phyloP scores from a whole-genome alignment of 2,797 vertebrate species.

The Tokudaia tokunoshimensis region DNA sequence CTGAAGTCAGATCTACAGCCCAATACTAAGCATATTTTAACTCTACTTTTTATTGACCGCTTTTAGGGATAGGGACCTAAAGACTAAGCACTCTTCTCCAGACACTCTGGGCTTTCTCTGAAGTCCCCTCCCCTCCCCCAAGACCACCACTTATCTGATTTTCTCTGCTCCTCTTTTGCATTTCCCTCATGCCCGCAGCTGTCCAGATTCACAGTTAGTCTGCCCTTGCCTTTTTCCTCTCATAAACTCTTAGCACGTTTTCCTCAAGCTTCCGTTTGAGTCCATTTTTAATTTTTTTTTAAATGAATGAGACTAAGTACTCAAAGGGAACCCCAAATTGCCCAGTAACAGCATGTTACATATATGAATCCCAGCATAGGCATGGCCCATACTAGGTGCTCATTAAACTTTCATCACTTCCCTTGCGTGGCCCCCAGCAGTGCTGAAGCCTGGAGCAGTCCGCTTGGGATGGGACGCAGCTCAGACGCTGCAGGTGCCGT shows the following conservation, averaged over 20 bases:
- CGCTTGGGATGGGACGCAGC: neutral
- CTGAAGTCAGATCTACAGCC: neutral
- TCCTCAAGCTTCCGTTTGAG: neutral
- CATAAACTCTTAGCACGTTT: neutral
- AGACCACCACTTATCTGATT: neutral
- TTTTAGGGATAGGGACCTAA: neutral
- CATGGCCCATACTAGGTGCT: neutral
- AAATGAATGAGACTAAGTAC: neutral
- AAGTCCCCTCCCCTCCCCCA: too few relatives aligned
- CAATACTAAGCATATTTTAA: neutral
- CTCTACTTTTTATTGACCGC: neutral
- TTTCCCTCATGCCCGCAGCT: neutral
- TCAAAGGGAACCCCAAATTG: neutral
- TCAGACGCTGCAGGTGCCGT: neutral
- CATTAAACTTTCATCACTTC: neutral
- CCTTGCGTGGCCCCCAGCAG: neutral
- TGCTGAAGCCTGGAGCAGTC: neutral
- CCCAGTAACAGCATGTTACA: neutral
- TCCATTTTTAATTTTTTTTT: neutral
- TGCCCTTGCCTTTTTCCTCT: neutral
- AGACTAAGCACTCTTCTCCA: neutral
- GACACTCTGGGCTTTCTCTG: neutral
- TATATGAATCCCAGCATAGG: neutral
- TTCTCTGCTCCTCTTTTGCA: neutral
- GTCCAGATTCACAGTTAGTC: neutral